These are phyloP conservation scores for Myzus persicae DNA, from an alignment of 1,140 invertebrate species.

Conservation along the genomic window DNA sequence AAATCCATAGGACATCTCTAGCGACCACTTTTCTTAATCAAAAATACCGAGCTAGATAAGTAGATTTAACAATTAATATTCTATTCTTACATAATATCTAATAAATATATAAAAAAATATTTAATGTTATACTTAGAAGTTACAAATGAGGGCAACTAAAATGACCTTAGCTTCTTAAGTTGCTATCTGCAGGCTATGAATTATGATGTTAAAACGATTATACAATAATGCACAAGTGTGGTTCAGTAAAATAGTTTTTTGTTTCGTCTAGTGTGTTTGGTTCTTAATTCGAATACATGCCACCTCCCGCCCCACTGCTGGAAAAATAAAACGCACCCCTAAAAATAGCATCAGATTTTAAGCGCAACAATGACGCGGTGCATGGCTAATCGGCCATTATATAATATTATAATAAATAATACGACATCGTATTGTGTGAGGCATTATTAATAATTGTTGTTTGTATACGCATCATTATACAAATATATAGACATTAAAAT, in stretches of 20 bases:
- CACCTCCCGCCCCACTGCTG: rapidly evolving
- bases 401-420: background rate
- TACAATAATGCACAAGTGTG: background rate
- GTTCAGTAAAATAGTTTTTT: background rate
- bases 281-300: background rate
- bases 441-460: background rate
- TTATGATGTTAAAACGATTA: too few species aligned
- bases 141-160: too few species aligned
- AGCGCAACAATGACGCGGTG: background rate
- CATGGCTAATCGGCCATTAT: background rate
- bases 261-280: background rate
- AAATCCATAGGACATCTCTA: too few species aligned
- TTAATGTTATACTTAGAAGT: too few species aligned
- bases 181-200: background rate
- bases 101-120: too few species aligned
- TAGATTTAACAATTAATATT: too few species aligned
- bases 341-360: background rate
- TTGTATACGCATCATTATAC: background rate
- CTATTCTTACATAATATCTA: too few species aligned
- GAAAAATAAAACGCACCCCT: background rate
- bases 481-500: background rate
- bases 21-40: too few species aligned
- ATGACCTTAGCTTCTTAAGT: too few species aligned
- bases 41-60: too few species aligned
- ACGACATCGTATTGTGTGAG: background rate